Evolutionary conservation across 2,797 vertebrate species (phyloP), one percentile per base, ranked within the genome.

Genomic region (Linurgus olivaceus): DNA sequence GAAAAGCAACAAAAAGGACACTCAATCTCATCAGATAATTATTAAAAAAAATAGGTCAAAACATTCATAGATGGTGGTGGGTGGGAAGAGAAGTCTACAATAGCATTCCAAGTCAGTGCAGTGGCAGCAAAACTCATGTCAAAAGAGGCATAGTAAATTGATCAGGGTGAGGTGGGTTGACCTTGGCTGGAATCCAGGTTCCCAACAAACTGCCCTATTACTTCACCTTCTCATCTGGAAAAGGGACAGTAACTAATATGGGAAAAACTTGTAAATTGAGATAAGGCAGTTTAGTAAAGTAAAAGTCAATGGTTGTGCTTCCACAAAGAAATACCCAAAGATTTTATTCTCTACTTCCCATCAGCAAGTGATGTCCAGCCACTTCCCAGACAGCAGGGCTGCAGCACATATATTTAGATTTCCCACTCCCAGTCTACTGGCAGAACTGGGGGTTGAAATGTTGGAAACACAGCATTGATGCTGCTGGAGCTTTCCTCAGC

Each of bases 301-400:
- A 68, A 55, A 75, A 54, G 11, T 37, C 5, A 68, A 37, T 37
- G 16, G 4, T 2, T 55, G 19, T 5, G 1, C 23, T 48, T 47
- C 15, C 28, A 38, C 13, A 62, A 62, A 50, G 9, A 2, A 44
- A 45, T n/a, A 57, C 6, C 14, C 6, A 13, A 57, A 37, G 9
- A 44, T 33, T 37, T 76, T 70, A 6, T 76, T 82, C 14, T 57
- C 20, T 51, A 18, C 14, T 37, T 63, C 14, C 20, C 7, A 25
- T 44, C n/a, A 63, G 6, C 17, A 50, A 21, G 23, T 11, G 6
- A 37, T 38, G 28, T 33, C 16, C 0, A 0, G 8, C 8, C n/a
- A 28, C 42, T 38, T 57, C 19, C 9, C 29, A 14, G 55, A 37
- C 45, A 70, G 37, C 28, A 70, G 37, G 14, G 24, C 37, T 89